These are phyloP conservation scores for Polyploca ridens DNA, from an alignment of 2,888 invertebrate species.

Conservation along the genomic window DNA sequence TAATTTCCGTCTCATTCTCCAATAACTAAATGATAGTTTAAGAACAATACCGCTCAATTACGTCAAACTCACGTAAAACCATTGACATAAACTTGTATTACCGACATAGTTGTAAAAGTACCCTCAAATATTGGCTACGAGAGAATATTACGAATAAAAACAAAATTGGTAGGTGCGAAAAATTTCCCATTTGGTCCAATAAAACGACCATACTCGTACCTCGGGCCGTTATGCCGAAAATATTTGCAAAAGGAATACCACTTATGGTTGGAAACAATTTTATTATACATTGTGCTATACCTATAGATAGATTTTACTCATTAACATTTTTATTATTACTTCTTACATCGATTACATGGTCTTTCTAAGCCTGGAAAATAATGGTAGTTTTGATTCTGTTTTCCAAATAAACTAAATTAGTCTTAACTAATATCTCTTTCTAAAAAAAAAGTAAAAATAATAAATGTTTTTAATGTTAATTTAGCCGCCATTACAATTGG, in stretches of 20 bases:
- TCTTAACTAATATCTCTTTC: too few species aligned
- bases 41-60: too few species aligned
- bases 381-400: too few species aligned
- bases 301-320: too few species aligned
- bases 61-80: background rate
- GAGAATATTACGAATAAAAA: conserved; percentile 15
- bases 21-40: background rate
- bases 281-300: background rate
- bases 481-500: too few species aligned
- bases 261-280: background rate
- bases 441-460: too few species aligned
- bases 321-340: too few species aligned
- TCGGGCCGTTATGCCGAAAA: conserved; percentile 6
- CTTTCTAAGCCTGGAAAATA: too few species aligned
- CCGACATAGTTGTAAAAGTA: conserved; percentile 1
- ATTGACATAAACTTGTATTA: background rate
- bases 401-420: too few species aligned
- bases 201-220: conserved; percentile 14
- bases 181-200: conserved; percentile 19
- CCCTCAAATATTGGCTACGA: conserved; percentile 13
- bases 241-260: conserved; percentile 7
- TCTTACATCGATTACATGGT: too few species aligned
- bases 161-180: conserved; percentile 18
- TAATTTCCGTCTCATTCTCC: background rate
- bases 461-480: too few species aligned